Base-by-base conservation (phyloP, 2,797 vertebrate species). In the Dendrocincla fuliginosa region DNA sequence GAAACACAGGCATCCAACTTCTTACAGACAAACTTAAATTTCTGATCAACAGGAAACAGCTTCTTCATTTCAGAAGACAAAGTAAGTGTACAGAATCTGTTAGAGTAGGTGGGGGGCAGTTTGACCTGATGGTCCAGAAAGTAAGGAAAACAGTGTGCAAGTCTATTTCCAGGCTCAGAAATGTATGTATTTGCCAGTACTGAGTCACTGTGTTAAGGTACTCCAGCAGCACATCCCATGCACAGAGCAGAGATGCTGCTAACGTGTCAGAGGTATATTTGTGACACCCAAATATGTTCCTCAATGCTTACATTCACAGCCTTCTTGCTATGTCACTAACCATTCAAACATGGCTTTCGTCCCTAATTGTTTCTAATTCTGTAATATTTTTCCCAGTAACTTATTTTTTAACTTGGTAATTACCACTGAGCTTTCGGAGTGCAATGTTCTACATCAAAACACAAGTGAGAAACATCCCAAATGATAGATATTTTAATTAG, bases 401-500 rank as follows among this genome's bases (percentile, higher is more conserved):
- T 41, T 67, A n/a, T 20, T 61, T 84, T 74, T 64, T 28, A 53
- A 39, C 63, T 88, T 22, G 77, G 42, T 81, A 91, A 80, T 56
- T 78, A 69, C 53, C 80, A 64, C 84, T 84, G 59, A 90, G 78
- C 35, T 92, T 84, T 89, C 5, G 2, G 32, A 84, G 63, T n/a
- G 44, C 55, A 59, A 33, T 39, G 67, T 49, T 93, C 87, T 65
- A 82, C 70, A 93, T 56, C 59, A 89, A 89, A 89, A 94, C 9
- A 4, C 81, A 89, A 92, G 77, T 37, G 78, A 90, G 86, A 84
- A 87, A 68, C 70, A 89, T 55, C 90, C 84, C 77, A 89, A 90
- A 77, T 30, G 86, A 89, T 25, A 84, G 59, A 71, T 77, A 87
- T 89, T 90, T 93, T 87, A 92, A 93, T 95, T 94, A 90, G 89